These are phyloP conservation scores for Phaenicophaeus curvirostris DNA, from an alignment of 2,797 vertebrate species.

Conservation along the genomic window DNA sequence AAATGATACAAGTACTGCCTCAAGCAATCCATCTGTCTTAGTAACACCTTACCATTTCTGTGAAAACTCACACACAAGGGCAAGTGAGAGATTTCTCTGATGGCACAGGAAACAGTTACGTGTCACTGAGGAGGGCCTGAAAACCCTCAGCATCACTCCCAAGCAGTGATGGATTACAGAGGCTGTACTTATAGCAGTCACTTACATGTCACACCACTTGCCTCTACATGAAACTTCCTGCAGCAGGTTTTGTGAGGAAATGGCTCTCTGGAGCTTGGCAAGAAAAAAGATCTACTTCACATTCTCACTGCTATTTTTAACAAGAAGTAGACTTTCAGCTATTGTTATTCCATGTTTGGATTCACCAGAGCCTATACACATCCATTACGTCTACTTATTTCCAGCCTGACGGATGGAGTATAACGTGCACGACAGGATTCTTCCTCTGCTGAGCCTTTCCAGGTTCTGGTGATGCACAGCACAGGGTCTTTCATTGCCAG, in stretches of 20 bases:
- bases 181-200: neutral
- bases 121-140: neutral
- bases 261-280: constrained; percentile 5
- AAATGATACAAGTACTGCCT: neutral
- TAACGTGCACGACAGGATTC: neutral
- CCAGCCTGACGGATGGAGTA: neutral
- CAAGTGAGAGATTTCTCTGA: neutral
- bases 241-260: constrained; percentile 13
- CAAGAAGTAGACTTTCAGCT: neutral
- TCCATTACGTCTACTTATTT: neutral
- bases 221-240: neutral
- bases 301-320: neutral
- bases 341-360: neutral
- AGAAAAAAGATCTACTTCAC: neutral
- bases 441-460: neutral
- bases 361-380: neutral
- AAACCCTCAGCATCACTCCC: neutral
- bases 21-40: neutral
- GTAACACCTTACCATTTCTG: neutral
- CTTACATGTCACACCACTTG: neutral
- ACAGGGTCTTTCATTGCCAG: neutral
- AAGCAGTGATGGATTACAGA: neutral
- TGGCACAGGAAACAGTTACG: neutral
- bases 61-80: neutral
- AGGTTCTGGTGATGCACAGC: neutral